Evolutionary conservation across 2,888 invertebrate genomes (phyloP).

Genomic region (Acheta domesticus): DNA sequence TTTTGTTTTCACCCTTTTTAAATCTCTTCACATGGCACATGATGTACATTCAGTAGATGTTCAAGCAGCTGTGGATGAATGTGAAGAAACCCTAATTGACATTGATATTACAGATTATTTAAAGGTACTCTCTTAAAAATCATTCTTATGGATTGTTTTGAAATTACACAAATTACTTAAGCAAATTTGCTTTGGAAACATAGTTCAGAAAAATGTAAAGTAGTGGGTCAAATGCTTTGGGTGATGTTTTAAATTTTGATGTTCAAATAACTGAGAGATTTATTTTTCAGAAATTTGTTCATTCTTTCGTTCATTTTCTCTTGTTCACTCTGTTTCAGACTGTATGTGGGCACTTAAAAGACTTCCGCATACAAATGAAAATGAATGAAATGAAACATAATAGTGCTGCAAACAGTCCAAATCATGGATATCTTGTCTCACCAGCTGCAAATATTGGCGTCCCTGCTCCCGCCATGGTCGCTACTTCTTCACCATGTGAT

Average conservation of each 20-base stretch:
- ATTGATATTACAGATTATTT: constrained; percentile 68
- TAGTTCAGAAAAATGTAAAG: too few relatives aligned
- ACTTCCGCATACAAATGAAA: constrained; percentile 42
- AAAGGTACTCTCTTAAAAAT: constrained; percentile 43
- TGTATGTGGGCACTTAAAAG: constrained; percentile 58
- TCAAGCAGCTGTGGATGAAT: constrained; percentile 66
- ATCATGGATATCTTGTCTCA: not conserved
- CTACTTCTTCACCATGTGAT: not conserved
- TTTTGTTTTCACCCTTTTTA: constrained; percentile 60
- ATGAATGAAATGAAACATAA: constrained; percentile 36
- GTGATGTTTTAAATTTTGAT: too few relatives aligned
- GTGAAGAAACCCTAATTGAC: constrained; percentile 63
- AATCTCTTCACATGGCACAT: constrained; percentile 58
- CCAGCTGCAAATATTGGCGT: not conserved
- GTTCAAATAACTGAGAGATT: too few relatives aligned
- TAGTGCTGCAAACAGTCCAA: constrained; percentile 24
- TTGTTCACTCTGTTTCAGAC: constrained; percentile 45
- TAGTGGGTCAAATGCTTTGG: too few relatives aligned
- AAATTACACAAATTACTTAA: too few relatives aligned
- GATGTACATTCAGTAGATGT: constrained; percentile 61
- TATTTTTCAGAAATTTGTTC: too few relatives aligned
- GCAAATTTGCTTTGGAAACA: too few relatives aligned
- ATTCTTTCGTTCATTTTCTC: too few relatives aligned
- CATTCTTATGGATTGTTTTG: too few relatives aligned
- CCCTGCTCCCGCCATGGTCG: not conserved